Conservation (phyloP, 2,113 vertebrate species). For the Zapus hudsonius region DNA sequence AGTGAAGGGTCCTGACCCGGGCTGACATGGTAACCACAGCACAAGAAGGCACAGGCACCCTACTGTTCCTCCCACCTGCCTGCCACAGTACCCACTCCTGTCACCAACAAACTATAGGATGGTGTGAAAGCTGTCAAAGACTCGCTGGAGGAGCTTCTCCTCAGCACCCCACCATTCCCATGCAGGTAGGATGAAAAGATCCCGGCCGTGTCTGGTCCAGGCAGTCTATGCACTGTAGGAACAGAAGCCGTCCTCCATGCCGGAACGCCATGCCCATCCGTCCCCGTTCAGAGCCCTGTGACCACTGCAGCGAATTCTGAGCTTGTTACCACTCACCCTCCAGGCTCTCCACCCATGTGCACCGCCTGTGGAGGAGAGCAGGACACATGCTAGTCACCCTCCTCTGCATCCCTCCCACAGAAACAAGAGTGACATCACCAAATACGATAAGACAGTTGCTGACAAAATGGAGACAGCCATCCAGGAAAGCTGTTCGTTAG, state of each 20-base stretch:
- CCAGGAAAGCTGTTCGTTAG: neutral
- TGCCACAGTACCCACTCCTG: neutral
- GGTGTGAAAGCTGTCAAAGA: neutral
- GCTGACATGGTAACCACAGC: neutral
- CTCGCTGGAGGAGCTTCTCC: neutral
- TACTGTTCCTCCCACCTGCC: neutral
- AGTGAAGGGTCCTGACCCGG: neutral
- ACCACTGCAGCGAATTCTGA: neutral
- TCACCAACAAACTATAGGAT: neutral
- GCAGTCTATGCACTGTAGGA: neutral
- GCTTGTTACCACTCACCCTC: neutral
- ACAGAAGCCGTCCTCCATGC: neutral
- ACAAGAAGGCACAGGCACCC: neutral
- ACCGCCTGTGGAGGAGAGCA: neutral
- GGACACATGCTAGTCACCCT: neutral
- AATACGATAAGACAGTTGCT: neutral
- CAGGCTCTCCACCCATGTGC: fast-evolving
- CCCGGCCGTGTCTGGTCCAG: neutral
- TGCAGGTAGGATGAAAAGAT: no score
- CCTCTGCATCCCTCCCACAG: neutral
- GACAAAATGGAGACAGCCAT: neutral
- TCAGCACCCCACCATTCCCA: neutral
- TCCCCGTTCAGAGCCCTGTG: neutral
- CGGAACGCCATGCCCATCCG: neutral
- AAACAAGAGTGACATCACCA: neutral